These are phyloP conservation scores for Temnothorax curvispinosus DNA, from an alignment of 1,140 invertebrate genomes.

Conservation along the genomic window DNA sequence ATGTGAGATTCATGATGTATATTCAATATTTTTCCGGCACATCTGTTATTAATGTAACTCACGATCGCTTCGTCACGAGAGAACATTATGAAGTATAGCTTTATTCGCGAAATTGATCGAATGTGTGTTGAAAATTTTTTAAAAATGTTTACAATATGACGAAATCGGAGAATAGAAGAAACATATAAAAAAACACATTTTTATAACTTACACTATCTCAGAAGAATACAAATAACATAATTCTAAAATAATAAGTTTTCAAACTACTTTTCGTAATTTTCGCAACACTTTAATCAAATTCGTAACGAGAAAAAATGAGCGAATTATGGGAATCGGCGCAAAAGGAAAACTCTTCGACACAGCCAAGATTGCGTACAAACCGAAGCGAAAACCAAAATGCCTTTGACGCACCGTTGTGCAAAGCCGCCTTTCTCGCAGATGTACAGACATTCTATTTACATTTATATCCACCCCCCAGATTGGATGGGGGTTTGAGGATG, in stretches of 20 bases:
- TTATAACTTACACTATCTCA: not conserved
- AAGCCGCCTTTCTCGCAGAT: slow-evolving; percentile 79
- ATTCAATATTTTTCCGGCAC: not conserved
- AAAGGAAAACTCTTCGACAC: slow-evolving; percentile 51
- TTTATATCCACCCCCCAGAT: slow-evolving; percentile 79
- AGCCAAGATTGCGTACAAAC: slow-evolving; percentile 65
- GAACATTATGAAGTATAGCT: not conserved
- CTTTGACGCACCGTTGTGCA: slow-evolving; percentile 79
- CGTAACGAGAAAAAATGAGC: not conserved
- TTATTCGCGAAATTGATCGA: not conserved
- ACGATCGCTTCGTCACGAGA: not conserved
- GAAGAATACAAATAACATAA: not conserved
- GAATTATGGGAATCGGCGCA: slow-evolving; percentile 24
- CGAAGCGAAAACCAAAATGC: slow-evolving; percentile 65
- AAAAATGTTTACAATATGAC: not conserved
- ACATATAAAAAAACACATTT: not conserved
- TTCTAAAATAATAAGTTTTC: not conserved
- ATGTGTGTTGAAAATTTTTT: not conserved
- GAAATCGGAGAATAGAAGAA: not conserved
- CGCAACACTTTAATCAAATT: not conserved
- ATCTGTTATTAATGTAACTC: not conserved
- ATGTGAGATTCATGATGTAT: not conserved
- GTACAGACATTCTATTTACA: slow-evolving; percentile 82
- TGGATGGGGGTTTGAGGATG: slow-evolving; percentile 70
- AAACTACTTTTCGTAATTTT: not conserved